Evolutionary conservation across 2,113 vertebrate genomes (phyloP), one percentile per base, ranked within the genome.

Genomic region (Clarias gariepinus): DNA sequence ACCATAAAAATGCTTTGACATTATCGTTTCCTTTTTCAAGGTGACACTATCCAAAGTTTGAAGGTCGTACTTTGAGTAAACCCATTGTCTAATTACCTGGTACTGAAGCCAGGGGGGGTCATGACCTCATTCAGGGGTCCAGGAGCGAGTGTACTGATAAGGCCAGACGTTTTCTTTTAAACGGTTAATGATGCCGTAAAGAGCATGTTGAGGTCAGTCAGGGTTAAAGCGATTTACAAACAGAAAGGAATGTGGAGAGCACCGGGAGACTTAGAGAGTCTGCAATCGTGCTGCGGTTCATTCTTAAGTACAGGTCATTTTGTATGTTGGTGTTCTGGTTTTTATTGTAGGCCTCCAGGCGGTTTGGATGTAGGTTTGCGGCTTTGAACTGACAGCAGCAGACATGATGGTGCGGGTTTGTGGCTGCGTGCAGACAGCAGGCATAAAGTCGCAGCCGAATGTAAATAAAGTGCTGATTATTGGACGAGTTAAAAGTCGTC

Each of bases 211-310:
- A 60, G 57, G 28, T 76, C 71, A 66, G 68, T 3, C n/a, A 55
- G 36, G 66, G 66, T 86, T 66, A 86, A 86, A 71, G 53, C 58
- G 63, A 19, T 28, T 52, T 6, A 84, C 84, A 47, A 73, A 63
- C 66, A 52, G 23, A 57, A 71, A 63, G 60, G 52, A 80, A 69
- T 41, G 33, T 47, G 53, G 53, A 69, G 36, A 23, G 63, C 36
- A 68, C 23, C 55, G 11, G 28, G 57, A 30, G n/a, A 33, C n/a
- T 57, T 76, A 10, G n/a, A 9, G 52, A 57, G 6, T 73, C 23
- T 36, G 12, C 12, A 9, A 25, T 25, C 33, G 18, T 19, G 11
- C 10, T 16, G 52, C 25, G 47, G 28, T 55, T 83, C 16, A 69
- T 74, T 23, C 21, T 25, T 52, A 52, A 74, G 41, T 52, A 74